Base-by-base conservation (phyloP, 2,113 vertebrate species). In the Ailuropoda melanoleuca region DNA sequence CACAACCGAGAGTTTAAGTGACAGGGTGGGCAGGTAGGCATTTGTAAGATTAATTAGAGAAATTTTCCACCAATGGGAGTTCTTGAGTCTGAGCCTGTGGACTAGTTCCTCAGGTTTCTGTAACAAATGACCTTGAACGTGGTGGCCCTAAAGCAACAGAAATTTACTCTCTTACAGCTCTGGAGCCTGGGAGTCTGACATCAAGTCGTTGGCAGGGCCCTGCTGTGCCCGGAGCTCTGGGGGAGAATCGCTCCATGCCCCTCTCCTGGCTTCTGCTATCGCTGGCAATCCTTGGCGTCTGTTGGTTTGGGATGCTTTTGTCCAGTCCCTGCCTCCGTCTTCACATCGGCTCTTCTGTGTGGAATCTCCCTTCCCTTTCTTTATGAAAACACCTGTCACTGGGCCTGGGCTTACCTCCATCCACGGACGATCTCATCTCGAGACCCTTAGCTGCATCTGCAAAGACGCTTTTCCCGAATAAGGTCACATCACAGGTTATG, bases 291-390 rank as follows among this genome's bases (percentile, higher is more conserved):
- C 37, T 31, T 14, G 43, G 81, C 1, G 0, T 11, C 60, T 55
- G 17, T 0, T 3, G 91, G 34, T 3, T 4, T 18, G 11, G 3
- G 1, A 55, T 0, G 15, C 0, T 0, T 21, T 13, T 3, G 18
- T 39, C 24, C 68, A 21, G 13, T 53, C 77, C 15, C 18, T 13
- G n/a, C 60, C 26, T 48, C 26, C 6, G 18, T 15, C 43, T 93
- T 53, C 81, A 17, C 3, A 0, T 74, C 15, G 3, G 23, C 66
- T 50, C 37, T 55, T 53, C 58, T 5, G 34, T 31, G 31, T 19
- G 11, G 12, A 14, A 39, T 19, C 43, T 62, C 55, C n/a, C 17
- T 12, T 92, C 21, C n/a, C 68, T 23, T 31, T 26, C 53, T 15
- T 62, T 60, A 17, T 31, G 29, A 39, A 29, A 74, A 4, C 66